A percentile compares a stretch with the other conserved stretches of the same genome.
Conservation (phyloP, 2,113 vertebrate species). For the Antechinus stuartii region DNA sequence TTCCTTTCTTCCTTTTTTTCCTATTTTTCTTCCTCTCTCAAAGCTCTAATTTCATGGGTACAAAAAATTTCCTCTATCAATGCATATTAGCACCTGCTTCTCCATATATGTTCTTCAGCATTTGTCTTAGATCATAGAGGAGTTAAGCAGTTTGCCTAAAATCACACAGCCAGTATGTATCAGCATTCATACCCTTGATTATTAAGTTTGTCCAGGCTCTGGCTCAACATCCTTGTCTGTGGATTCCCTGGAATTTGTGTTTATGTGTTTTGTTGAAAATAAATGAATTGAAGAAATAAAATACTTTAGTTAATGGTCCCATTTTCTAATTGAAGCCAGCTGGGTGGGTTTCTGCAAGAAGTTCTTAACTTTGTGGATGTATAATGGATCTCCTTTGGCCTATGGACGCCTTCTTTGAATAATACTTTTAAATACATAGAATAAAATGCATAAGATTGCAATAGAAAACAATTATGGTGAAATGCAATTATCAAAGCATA, state of each 20-base stretch:
- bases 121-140: too few species aligned
- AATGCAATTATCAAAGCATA: neutral
- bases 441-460: neutral
- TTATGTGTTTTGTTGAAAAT: neutral
- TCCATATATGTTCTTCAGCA: too few species aligned
- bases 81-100: neutral
- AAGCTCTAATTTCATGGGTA: neutral
- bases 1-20: neutral
- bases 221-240: neutral
- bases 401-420: neutral
- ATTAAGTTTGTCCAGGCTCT: neutral
- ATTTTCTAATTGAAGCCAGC: neutral
- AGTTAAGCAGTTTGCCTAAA: neutral
- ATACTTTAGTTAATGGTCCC: neutral
- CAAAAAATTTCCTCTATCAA: neutral
- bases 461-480: neutral
- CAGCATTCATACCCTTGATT: neutral
- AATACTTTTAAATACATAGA: neutral
- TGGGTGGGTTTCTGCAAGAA: neutral
- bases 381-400: neutral
- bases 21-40: neutral
- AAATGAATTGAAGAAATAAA: too few species aligned
- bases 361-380: neutral
- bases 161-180: neutral
- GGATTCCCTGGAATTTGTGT: neutral